phyloP scores from a whole-genome alignment of 2,113 vertebrate genomes.

The Protobothrops mucrosquamatus region DNA sequence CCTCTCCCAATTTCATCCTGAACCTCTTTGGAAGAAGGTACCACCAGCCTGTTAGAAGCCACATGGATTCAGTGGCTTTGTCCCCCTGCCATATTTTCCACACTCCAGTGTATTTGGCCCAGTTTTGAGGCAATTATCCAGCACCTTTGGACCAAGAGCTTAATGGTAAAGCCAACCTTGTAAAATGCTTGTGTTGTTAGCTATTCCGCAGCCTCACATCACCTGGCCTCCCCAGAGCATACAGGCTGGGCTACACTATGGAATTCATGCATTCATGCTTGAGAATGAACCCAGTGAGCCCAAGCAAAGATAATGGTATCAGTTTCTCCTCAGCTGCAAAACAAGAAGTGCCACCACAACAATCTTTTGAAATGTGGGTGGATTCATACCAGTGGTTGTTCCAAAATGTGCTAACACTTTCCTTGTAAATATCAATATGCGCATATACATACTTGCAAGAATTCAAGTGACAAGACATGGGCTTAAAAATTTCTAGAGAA shows the following conservation, averaged over 20 bases:
- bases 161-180: not conserved
- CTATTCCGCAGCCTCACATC: not conserved
- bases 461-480: not conserved
- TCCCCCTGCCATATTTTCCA: not conserved
- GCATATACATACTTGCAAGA: not conserved
- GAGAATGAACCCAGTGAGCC: not conserved
- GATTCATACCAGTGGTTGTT: not conserved
- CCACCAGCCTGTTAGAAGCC: not conserved
- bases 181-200: not conserved
- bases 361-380: not conserved
- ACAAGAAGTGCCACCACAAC: not conserved
- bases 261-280: not conserved
- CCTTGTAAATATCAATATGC: not conserved
- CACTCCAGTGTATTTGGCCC: not conserved
- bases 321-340: not conserved
- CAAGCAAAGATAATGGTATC: not conserved
- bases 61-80: not conserved
- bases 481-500: not conserved
- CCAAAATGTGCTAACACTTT: not conserved
- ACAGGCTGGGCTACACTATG: not conserved
- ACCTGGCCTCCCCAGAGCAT: not conserved
- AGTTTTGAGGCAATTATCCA: not conserved
- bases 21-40: not conserved
- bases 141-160: not conserved
- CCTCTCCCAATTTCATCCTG: not conserved